Evolutionary conservation across 2,888 invertebrate genomes (phyloP).

Genomic region (Chymomyza amoena): DNA sequence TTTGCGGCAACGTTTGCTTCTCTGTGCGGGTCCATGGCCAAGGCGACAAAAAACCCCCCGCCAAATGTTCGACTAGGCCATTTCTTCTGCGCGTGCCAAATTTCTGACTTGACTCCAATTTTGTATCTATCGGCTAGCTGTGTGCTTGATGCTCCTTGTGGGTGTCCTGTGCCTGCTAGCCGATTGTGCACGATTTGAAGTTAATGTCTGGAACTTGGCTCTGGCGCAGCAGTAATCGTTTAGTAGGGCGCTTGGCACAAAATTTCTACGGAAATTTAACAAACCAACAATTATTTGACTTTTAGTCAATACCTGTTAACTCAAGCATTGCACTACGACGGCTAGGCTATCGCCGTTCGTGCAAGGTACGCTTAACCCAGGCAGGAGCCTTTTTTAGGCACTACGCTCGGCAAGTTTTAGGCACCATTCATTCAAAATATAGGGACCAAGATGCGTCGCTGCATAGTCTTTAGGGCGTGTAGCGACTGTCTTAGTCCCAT

Average conservation of each 20-base stretch:
- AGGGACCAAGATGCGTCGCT: conserved; percentile 48
- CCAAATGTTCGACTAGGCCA: conserved; percentile 15
- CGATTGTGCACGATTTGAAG: background rate
- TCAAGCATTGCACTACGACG: conserved; percentile 65
- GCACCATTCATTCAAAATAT: conserved; percentile 39
- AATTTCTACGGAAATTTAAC: conserved; percentile 25
- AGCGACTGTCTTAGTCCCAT: conserved; percentile 38
- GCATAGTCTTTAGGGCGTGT: conserved; percentile 38
- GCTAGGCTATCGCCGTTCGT: conserved; percentile 72
- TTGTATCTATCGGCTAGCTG: background rate
- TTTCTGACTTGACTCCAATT: background rate
- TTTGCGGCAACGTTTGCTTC: conserved; percentile 15
- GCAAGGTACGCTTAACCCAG: conserved; percentile 61
- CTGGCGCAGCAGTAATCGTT: conserved; percentile 36
- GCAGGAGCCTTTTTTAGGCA: conserved; percentile 8
- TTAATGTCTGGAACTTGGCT: conserved; percentile 9
- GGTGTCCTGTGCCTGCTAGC: background rate
- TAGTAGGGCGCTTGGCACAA: conserved; percentile 28
- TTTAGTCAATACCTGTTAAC: conserved; percentile 20
- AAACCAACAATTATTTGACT: conserved; percentile 19
- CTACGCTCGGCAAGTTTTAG: conserved; percentile 29
- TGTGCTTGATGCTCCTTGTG: background rate
- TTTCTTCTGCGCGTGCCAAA: conserved; percentile 40
- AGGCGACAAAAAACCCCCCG: conserved; percentile 57
- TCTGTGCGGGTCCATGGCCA: conserved; percentile 45